Evolutionary conservation across 2,797 vertebrate species (phyloP).

Genomic region (Amblyopsis hoosieri): DNA sequence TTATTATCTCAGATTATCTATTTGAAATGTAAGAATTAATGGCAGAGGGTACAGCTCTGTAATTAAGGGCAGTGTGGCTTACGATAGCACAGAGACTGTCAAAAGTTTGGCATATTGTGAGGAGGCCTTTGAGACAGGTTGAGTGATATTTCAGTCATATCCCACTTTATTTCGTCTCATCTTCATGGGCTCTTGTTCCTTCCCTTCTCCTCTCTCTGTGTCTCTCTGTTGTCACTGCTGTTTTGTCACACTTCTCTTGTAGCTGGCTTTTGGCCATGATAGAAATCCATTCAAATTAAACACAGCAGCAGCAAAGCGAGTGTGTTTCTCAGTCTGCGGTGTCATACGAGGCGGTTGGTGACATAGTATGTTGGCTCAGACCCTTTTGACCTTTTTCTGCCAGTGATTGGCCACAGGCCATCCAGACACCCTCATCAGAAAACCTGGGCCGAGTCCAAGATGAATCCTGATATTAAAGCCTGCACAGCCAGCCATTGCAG

Average conservation of each 20-base stretch:
- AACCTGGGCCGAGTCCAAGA: constrained; percentile 14
- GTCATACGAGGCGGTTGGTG: constrained; percentile 55
- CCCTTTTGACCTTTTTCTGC: constrained; percentile 39
- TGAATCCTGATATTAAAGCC: too few relatives aligned
- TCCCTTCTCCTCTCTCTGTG: constrained; percentile 18
- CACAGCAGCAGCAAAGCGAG: constrained; percentile 50
- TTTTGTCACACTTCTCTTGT: constrained; percentile 51
- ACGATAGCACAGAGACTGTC: constrained; percentile 64
- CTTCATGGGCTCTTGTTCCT: constrained; percentile 28
- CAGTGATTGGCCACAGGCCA: constrained; percentile 40
- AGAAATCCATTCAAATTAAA: constrained; percentile 67
- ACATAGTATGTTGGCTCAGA: constrained; percentile 56
- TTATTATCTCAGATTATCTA: constrained; percentile 70
- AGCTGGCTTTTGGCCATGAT: constrained; percentile 49
- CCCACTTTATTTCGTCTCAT: constrained; percentile 14
- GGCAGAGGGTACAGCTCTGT: constrained; percentile 70
- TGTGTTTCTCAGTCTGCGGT: constrained; percentile 49
- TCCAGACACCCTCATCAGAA: constrained; percentile 30
- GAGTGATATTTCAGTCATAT: too few relatives aligned
- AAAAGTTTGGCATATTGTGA: constrained; percentile 39
- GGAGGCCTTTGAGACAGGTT: too few relatives aligned
- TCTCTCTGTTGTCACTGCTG: constrained; percentile 3
- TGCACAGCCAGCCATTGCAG: too few relatives aligned
- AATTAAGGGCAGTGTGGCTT: constrained; percentile 71
- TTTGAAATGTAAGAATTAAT: constrained; percentile 76